Evolutionary conservation across 53 echinoderm and acorn worm genomes (phyloP).

Genomic region (Patiria pectinifera): DNA sequence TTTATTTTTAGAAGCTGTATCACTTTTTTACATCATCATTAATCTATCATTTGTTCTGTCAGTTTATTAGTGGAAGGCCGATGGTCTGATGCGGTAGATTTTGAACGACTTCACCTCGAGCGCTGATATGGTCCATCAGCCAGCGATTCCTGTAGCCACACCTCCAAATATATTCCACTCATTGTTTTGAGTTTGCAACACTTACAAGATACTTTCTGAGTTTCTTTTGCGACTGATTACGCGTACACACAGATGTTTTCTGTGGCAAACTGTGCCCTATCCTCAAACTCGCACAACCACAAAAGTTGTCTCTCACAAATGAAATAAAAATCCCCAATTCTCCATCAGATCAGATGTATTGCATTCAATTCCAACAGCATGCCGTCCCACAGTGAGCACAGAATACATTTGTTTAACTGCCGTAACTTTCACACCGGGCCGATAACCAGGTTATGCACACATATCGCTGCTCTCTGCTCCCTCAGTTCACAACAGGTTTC

Average conservation of each 20-base stretch:
- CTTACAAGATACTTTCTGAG: no score
- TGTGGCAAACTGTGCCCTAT: no score
- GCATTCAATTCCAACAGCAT: no score
- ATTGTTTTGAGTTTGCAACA: no score
- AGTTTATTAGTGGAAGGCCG: neutral
- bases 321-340: no score
- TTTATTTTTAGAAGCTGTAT: neutral
- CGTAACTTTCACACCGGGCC: neutral
- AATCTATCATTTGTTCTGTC: neutral
- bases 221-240: neutral
- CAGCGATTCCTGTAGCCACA: neutral
- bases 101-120: neutral
- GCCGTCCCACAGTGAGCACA: neutral
- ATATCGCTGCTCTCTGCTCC: conserved; percentile 17
- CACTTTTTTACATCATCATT: neutral
- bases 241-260: no score
- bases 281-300: no score
- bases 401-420: neutral
- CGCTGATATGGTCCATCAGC: neutral
- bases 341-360: no score
- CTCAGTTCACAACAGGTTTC: conserved; percentile 15
- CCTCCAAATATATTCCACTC: neutral
- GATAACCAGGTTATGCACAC: conserved; percentile 1
- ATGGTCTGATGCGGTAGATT: neutral
- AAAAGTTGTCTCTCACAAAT: no score